A percentile compares a stretch with the other conserved stretches of the same genome.
Evolutionary conservation across 2,888 invertebrate genomes (phyloP).

Genomic region (Chrysotoxum bicinctum): DNA sequence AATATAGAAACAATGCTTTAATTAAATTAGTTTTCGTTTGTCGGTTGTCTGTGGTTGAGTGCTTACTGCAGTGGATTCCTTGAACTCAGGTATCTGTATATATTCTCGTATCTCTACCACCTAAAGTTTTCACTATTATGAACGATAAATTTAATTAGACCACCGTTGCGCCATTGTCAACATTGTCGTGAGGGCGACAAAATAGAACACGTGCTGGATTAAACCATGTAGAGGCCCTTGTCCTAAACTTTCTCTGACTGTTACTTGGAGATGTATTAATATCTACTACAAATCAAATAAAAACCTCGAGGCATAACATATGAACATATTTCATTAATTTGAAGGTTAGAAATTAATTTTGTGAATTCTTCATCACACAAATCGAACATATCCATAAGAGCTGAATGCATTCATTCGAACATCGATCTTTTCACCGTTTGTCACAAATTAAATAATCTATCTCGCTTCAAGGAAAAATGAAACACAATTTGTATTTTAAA

Average conservation of each 20-base stretch:
- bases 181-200: background rate
- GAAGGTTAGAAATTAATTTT: no score
- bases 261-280: background rate
- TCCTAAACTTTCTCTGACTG: background rate
- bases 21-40: slow-evolving; percentile 33
- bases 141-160: slow-evolving; percentile 56
- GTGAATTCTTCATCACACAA: no score
- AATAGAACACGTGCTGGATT: background rate
- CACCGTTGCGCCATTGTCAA: slow-evolving; percentile 17
- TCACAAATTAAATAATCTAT: no score
- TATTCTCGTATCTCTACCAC: background rate
- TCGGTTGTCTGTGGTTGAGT: background rate
- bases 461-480: no score
- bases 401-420: no score
- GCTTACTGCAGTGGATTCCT: background rate
- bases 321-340: no score
- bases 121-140: slow-evolving; percentile 43
- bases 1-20: background rate
- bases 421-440: no score
- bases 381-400: no score
- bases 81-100: slow-evolving; percentile 17
- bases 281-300: no score
- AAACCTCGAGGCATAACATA: no score
- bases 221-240: background rate
- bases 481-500: no score